Conservation (phyloP, 2,888 invertebrate genomes). For the Tinea trinotella region DNA sequence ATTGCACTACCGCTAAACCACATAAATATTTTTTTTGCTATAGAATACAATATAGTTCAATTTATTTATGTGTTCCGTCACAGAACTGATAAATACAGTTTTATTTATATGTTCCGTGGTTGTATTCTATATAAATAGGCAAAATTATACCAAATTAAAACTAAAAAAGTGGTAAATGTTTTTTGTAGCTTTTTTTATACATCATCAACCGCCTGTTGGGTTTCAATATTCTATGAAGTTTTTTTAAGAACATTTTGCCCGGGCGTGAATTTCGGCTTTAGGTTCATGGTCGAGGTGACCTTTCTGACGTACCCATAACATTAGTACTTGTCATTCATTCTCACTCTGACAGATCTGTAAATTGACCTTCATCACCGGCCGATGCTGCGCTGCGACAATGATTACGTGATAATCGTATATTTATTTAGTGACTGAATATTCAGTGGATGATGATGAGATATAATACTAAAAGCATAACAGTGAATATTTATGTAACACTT, state of each 20-base stretch:
- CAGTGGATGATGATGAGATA: neutral
- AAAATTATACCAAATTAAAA: too few species aligned
- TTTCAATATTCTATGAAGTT: constrained; percentile 8
- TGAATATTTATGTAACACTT: constrained; percentile 54
- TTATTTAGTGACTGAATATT: too few species aligned
- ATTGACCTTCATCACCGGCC: constrained; percentile 30
- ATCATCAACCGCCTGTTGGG: neutral
- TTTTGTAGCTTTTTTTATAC: neutral
- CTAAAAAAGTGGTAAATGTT: neutral
- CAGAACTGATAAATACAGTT: too few species aligned
- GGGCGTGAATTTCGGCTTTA: constrained; percentile 13
- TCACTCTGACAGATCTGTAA: constrained; percentile 22
- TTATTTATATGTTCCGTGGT: too few species aligned
- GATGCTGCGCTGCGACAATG: too few species aligned
- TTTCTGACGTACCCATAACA: constrained; percentile 30
- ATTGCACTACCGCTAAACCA: too few species aligned
- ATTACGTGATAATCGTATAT: too few species aligned
- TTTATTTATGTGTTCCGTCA: too few species aligned
- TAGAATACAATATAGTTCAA: too few species aligned
- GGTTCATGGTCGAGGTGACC: constrained; percentile 35
- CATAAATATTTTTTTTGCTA: too few species aligned
- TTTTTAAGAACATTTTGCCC: constrained; percentile 13
- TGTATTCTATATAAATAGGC: too few species aligned
- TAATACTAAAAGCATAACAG: constrained; percentile 2
- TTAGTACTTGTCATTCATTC: constrained; percentile 36